These are phyloP conservation scores for Drosophila kambysellisi DNA, from an alignment of 2,888 invertebrate genomes.

Conservation along the genomic window DNA sequence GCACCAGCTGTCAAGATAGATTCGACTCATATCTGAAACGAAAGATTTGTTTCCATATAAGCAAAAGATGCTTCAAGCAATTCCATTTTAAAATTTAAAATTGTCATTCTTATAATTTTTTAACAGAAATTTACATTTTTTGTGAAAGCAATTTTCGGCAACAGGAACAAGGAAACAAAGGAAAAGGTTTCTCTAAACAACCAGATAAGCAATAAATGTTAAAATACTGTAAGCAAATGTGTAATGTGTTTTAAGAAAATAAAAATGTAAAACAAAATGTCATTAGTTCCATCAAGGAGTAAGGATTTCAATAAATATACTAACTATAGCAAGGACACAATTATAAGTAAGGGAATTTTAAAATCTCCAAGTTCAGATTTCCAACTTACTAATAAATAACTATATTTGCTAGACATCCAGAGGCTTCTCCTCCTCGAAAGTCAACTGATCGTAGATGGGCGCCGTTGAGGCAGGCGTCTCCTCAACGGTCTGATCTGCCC, in stretches of 20 bases:
- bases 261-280: conserved; percentile 2
- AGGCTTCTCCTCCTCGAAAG: conserved; percentile 32
- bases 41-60: background rate
- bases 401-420: conserved; percentile 28
- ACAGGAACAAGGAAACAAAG: background rate
- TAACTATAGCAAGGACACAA: background rate
- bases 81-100: background rate
- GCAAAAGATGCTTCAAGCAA: background rate
- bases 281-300: background rate
- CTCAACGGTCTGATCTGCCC: background rate
- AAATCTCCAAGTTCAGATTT: background rate
- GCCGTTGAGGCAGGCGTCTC: conserved; percentile 19
- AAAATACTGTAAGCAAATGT: conserved; percentile 16
- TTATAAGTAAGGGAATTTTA: background rate
- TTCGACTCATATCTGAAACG: conserved; percentile 10
- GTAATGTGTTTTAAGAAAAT: conserved; percentile 12
- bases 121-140: background rate
- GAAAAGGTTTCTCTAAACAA: background rate
- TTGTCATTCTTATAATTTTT: background rate
- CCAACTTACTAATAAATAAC: background rate
- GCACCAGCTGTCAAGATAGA: background rate
- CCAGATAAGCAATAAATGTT: background rate
- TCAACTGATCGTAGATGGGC: conserved; percentile 68
- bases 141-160: background rate
- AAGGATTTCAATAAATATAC: background rate